These are phyloP conservation scores for Petroica traversi DNA, from an alignment of 2,113 vertebrate species.

Conservation along the genomic window DNA sequence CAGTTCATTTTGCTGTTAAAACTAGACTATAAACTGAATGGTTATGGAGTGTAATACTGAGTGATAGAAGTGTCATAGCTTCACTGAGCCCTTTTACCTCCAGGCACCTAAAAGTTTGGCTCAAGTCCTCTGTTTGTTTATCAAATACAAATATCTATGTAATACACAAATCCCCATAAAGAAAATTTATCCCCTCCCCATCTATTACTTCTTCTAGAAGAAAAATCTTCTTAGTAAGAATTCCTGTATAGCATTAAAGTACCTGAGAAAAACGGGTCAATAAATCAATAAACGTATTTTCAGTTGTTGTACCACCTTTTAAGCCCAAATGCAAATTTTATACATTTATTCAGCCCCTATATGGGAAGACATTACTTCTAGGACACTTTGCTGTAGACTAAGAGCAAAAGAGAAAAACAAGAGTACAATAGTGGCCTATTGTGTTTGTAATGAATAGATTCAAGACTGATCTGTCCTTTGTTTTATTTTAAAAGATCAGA, in stretches of 20 bases:
- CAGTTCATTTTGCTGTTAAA: background rate
- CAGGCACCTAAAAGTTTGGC: background rate
- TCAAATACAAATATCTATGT: background rate
- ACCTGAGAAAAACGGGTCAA: background rate
- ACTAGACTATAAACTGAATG: background rate
- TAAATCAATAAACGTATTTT: background rate
- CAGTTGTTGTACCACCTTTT: background rate
- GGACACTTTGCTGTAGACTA: background rate
- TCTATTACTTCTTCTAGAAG: background rate
- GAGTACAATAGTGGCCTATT: background rate
- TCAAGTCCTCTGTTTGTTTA: background rate
- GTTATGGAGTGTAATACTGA: background rate
- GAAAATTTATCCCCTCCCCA: background rate
- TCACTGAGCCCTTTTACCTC: background rate
- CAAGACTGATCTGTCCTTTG: background rate
- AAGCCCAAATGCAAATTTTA: background rate
- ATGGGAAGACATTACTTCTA: background rate
- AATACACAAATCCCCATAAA: background rate
- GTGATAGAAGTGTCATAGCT: background rate
- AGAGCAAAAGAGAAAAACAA: background rate
- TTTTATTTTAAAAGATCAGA: background rate
- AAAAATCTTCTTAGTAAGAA: background rate
- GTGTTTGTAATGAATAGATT: background rate
- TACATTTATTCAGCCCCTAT: background rate
- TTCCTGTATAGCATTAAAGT: background rate